Evolutionary conservation across 2,797 vertebrate genomes (phyloP).

Genomic region (Toxotes lorentzi): DNA sequence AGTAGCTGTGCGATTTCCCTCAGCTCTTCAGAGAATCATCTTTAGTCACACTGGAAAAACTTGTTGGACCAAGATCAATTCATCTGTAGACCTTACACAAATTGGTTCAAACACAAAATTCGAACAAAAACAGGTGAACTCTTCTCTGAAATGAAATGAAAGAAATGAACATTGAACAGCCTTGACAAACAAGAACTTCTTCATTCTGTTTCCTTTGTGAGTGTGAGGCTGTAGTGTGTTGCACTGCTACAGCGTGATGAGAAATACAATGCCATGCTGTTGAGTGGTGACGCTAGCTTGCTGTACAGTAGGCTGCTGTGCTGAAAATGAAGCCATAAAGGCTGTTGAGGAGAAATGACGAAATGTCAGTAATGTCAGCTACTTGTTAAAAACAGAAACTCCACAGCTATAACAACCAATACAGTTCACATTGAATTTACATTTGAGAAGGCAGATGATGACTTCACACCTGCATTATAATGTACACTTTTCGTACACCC

Average conservation of each 20-base stretch:
- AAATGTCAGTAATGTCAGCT: conserved; percentile 35
- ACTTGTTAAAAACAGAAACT: conserved; percentile 39
- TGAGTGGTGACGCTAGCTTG: not conserved
- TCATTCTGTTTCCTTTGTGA: not conserved
- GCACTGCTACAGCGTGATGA: conserved; percentile 2
- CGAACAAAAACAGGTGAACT: conserved; percentile 12
- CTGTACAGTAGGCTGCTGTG: not conserved
- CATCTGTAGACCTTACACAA: not conserved
- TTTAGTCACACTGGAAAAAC: conserved; percentile 16
- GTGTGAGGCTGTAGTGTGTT: not conserved
- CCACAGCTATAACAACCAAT: conserved; percentile 45
- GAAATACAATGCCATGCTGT: not conserved
- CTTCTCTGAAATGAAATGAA: not conserved
- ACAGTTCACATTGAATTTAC: conserved; percentile 27
- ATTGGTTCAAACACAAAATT: conserved; percentile 10
- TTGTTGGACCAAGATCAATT: not conserved
- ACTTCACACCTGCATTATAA: conserved; percentile 7
- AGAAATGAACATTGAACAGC: not conserved
- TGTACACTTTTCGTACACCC: too few species aligned
- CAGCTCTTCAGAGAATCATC: not conserved
- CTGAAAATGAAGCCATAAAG: conserved; percentile 21
- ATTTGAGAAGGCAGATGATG: conserved; percentile 19
- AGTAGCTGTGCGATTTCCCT: not conserved
- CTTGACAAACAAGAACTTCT: not conserved
- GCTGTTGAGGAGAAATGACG: conserved; percentile 27